These are phyloP conservation scores for Dynastes hyllus DNA, from an alignment of 2,888 invertebrate genomes.

Conservation along the genomic window DNA sequence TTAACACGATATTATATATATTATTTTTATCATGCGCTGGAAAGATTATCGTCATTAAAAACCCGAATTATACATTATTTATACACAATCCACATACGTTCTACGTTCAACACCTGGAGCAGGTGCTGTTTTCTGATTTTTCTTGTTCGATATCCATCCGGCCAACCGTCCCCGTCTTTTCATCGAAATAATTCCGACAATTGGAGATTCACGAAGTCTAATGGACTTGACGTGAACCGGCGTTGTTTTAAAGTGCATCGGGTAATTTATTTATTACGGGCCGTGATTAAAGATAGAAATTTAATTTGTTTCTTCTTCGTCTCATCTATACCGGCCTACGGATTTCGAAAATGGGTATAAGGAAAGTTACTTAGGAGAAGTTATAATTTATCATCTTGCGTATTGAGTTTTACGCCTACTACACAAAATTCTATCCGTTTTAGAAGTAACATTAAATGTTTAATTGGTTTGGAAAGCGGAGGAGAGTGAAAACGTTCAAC, in stretches of 20 bases:
- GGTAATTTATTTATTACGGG: constrained; percentile 22
- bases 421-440: neutral
- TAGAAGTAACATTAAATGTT: neutral
- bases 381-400: constrained; percentile 9
- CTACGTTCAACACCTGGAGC: constrained; percentile 32
- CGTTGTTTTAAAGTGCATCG: neutral
- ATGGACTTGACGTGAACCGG: neutral
- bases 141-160: constrained; percentile 19
- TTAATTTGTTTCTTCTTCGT: constrained; percentile 3
- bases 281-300: constrained; percentile 1
- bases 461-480: neutral
- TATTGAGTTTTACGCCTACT: constrained; percentile 8
- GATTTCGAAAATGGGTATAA: neutral
- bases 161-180: neutral
- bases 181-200: constrained; percentile 18
- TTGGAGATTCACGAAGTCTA: constrained; percentile 17
- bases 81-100: constrained; percentile 8
- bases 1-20: neutral
- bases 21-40: neutral
- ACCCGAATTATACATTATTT: constrained; percentile 15
- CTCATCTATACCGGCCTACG: neutral
- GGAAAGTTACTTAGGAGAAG: neutral
- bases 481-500: too few species aligned
- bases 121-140: constrained; percentile 39
- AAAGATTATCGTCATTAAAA: constrained; percentile 29